Evolutionary conservation across 2,888 invertebrate species (phyloP), one percentile per base, ranked within the genome.

Genomic region (Zygaena filipendulae): DNA sequence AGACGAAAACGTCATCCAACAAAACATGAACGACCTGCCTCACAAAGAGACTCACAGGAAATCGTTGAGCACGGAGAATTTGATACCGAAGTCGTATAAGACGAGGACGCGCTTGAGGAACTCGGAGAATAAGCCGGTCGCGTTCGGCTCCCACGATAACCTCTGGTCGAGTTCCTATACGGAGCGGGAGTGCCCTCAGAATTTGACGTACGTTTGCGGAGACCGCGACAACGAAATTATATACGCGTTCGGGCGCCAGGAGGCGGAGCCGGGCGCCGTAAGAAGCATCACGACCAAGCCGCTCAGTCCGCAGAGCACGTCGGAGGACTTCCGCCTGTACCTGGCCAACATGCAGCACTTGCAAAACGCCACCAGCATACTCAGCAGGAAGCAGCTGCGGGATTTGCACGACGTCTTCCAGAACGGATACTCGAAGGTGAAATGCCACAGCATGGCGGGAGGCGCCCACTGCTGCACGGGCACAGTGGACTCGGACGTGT

Each of bases 311-410:
- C 85, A 85, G 39, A 83, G 82, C 12, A 85, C 85, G 0, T 84
- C 85, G 0, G 88, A 88, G 52, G 88, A 88, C 47, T 88, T 88
- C 39, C 82, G 87, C 46, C 59, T 86, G 33, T 88, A 89, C 52
- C 59, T 88, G 38, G 88, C 88, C 11, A 88, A 88, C 47, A 85
- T 88, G 59, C 88, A 88, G 45, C 86, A 88, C 52, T 52, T 88
- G 4, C 88, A 88, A 42, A 88, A 86, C 38, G 88, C 88, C 0
- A 84, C 87, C 0, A 87, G 86, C 42, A 70, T 86, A 0, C 53
- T 88, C 3, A 71, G 82, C 1, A 60, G 87, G n/a, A 69, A 82
- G 18, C 85, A 87, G 33, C 50, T 88, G 25, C 77, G 80, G 27
- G 83, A 84, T 47, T 50, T 85, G 23, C 82, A 83, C 40, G 69